Evolutionary conservation across 2,113 vertebrate genomes (phyloP).

Genomic region (Lepisosteus oculatus): DNA sequence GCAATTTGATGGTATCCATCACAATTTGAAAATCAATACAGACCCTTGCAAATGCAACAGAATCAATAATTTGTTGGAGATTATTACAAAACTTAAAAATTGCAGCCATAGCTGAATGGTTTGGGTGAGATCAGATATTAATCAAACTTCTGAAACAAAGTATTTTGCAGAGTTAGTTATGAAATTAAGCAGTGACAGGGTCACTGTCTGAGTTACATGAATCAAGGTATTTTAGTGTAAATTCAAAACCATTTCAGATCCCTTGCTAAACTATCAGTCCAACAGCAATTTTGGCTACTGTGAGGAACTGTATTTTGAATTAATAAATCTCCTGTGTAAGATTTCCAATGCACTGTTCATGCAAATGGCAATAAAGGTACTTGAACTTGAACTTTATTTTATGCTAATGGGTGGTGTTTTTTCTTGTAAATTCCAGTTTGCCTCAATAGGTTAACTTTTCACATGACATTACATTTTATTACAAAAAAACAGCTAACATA

Average conservation of each 20-base stretch:
- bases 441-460: too few species aligned
- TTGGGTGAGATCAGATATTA: conserved; percentile 1
- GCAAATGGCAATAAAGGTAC: too few species aligned
- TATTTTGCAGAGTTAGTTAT: background rate
- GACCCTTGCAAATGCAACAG: conserved; percentile 38
- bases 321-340: too few species aligned
- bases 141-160: conserved; percentile 1
- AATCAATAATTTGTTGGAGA: conserved; percentile 53
- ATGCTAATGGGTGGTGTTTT: too few species aligned
- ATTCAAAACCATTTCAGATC: background rate
- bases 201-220: background rate
- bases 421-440: too few species aligned
- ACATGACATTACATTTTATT: too few species aligned
- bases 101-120: conserved; percentile 1
- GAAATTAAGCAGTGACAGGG: background rate
- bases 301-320: too few species aligned
- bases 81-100: conserved; percentile 32
- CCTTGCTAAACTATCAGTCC: background rate
- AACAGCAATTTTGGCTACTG: background rate
- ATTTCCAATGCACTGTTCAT: too few species aligned
- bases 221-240: background rate
- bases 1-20: conserved; percentile 36
- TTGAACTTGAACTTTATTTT: too few species aligned
- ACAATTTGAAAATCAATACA: conserved; percentile 34
- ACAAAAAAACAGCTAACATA: too few species aligned